Evolutionary conservation across 2,113 vertebrate genomes (phyloP), one percentile per base, ranked within the genome.

Genomic region (Takifugu flavidus): DNA sequence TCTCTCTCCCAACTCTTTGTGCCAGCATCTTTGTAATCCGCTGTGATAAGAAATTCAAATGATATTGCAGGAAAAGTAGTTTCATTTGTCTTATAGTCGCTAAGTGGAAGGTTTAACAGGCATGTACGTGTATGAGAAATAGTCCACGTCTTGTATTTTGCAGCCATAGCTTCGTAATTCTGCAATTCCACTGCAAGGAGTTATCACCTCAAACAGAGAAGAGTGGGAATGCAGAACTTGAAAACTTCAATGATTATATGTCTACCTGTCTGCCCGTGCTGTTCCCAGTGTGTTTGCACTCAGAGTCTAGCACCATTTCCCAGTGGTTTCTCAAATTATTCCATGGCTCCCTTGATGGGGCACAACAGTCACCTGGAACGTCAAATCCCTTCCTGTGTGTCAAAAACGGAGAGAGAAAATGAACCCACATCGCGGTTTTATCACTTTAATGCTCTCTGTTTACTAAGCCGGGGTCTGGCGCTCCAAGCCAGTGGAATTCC

Each of bases 371-470:
- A 5, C 45, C 51, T 63, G 66, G 65, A 76, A 59, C 53, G 57
- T 59, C 49, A 54, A 39, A 70, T 65, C 63, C 53, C 62, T 70
- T 59, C 46, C 65, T 11, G 42, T 56, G 69, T 63, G 52, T 69
- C 64, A 78, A 74, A 79, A 71, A 68, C 56, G 29, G 71, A 73
- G 54, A 63, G 51, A 70, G 63, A 65, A 71, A 75, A 75, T 78
- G 20, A 59, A 75, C 63, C 71, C 61, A 63, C 60, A 61, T 29
- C 2, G 26, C 13, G 5, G 6, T 74, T 80, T 75, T 59, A 75
- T 75, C 60, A 68, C 66, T 70, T 72, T 63, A 65, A 67, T 64
- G 57, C 60, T 65, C 61, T 75, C 50, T 47, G 42, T 44, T 20
- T 60, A 4, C 47, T 43, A 67, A 50, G 43, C 28, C 14, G 42